phyloP scores from a whole-genome alignment of 2,888 invertebrate species.

The Myathropa florea region DNA sequence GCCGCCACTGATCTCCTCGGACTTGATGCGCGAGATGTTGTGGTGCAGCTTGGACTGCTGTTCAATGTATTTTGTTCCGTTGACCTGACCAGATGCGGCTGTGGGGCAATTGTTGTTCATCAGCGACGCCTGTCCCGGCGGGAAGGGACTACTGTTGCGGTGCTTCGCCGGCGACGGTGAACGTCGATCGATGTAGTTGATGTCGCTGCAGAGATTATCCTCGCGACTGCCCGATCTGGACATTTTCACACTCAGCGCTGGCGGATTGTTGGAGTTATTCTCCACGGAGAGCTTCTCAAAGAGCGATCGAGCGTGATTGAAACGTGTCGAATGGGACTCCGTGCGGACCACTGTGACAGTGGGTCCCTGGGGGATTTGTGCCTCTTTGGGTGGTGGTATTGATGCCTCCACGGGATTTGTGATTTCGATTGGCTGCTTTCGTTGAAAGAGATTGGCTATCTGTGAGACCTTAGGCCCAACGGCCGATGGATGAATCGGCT shows the following conservation, averaged over 20 bases:
- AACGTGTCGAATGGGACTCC: constrained; percentile 93
- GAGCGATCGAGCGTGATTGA: constrained; percentile 94
- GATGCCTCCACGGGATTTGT: constrained; percentile 77
- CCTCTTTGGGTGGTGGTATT: constrained; percentile 70
- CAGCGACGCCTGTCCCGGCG: constrained; percentile 76
- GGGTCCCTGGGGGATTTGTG: constrained; percentile 72
- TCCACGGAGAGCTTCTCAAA: constrained; percentile 92
- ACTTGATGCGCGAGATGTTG: constrained; percentile 83
- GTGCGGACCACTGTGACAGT: constrained; percentile 90
- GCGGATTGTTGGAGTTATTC: constrained; percentile 81
- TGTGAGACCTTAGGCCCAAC: constrained; percentile 93
- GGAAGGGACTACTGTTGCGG: constrained; percentile 77
- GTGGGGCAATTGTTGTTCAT: constrained; percentile 76
- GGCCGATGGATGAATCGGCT: constrained; percentile 82
- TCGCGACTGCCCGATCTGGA: constrained; percentile 80
- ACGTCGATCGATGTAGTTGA: constrained; percentile 78
- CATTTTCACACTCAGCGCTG: constrained; percentile 77
- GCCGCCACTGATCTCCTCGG: constrained; percentile 80
- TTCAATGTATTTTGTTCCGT: constrained; percentile 78
- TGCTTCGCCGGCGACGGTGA: constrained; percentile 80
- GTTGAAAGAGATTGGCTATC: constrained; percentile 95
- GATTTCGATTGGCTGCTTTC: constrained; percentile 83
- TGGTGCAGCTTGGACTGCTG: constrained; percentile 76
- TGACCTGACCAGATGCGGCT: constrained; percentile 78
- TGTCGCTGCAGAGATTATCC: constrained; percentile 79